Base-by-base conservation (phyloP, 2,888 invertebrate genomes). In the Sepioteuthis lessoniana region DNA sequence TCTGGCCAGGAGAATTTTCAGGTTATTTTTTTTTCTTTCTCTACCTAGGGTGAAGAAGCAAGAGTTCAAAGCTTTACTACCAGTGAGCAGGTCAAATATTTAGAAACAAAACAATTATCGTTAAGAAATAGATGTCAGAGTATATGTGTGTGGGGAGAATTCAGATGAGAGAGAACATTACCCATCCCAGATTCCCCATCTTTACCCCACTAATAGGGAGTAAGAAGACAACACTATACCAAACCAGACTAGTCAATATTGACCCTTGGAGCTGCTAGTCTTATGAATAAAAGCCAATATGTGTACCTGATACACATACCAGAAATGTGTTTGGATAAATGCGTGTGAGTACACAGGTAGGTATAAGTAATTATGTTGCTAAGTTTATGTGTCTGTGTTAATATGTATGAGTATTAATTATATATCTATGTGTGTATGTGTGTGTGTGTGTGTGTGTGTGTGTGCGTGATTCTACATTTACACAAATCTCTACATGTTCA, bases 41-140 rank as follows among this genome's bases (percentile, higher is more conserved):
- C 76, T 76, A 76, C 76, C 76, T 76, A 31, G 76, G n/a, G 76
- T 5, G 76, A 76, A 76, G 76, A 31, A 76, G 76, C 76, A 76
- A 76, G 31, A 28, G 76, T 76, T 76, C 76, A 76, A 76, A 76
- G 76, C 76, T 76, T 76, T 76, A 4, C 8, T 76, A 76, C 76
- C 31, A 76, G 31, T 31, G 76, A 76, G 76, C 76, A 76, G n/a
- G 76, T 76, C 76, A 76, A 76, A 76, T 76, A 76, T 76, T 76
- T 76, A 76, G 76, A 76, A 31, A 76, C 76, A 76, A 76, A 76
- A 76, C 76, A 76, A 76, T 76, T 76, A 76, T 76, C 76, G 76
- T 76, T 76, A 76, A 76, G 76, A 76, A 76, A 76, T 76, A 31
- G n/a, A 76, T 76, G 76, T 4, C 31, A 76, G 31, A 5, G 76